These are phyloP conservation scores for Cydia splendana DNA, from an alignment of 1,140 invertebrate genomes.

Conservation along the genomic window DNA sequence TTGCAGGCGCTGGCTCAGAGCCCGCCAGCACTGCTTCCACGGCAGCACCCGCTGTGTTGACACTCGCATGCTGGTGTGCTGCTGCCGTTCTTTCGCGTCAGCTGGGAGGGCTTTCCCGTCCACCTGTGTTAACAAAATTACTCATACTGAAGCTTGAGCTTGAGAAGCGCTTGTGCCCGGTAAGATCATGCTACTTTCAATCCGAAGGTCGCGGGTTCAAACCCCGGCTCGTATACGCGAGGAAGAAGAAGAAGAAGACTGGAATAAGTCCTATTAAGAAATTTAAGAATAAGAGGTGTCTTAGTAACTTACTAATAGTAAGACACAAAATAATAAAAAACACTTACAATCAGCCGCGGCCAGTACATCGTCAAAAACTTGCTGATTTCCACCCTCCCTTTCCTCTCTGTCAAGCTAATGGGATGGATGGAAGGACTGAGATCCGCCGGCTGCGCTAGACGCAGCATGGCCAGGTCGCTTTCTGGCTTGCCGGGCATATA, in stretches of 20 bases:
- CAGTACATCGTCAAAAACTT: slow-evolving; percentile 65
- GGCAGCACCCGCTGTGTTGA: slow-evolving; percentile 60
- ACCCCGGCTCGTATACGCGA: too few species aligned
- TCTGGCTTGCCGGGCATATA: slow-evolving; percentile 49
- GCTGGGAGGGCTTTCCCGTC: slow-evolving; percentile 50
- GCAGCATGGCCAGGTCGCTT: slow-evolving; percentile 58
- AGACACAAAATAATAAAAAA: neutral
- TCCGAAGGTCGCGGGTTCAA: too few species aligned
- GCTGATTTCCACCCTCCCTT: slow-evolving; percentile 48
- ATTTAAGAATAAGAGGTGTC: too few species aligned
- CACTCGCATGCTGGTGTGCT: slow-evolving; percentile 58
- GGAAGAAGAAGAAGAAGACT: too few species aligned
- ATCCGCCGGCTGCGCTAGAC: slow-evolving; percentile 42
- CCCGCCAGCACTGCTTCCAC: slow-evolving; percentile 42
- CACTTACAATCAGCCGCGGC: slow-evolving; percentile 67
- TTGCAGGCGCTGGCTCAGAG: slow-evolving; percentile 41
- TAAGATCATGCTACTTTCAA: too few species aligned
- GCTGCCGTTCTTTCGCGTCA: slow-evolving; percentile 55
- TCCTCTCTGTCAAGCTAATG: slow-evolving; percentile 47
- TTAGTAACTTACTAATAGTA: too few species aligned
- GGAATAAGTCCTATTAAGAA: neutral
- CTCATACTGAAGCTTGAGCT: neutral
- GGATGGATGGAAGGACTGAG: slow-evolving; percentile 48
- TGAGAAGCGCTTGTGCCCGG: too few species aligned
- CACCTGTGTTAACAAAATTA: slow-evolving; percentile 44